Evolutionary conservation across 2,113 vertebrate species (phyloP), one percentile per base, ranked within the genome.

Genomic region (Fulica atra): DNA sequence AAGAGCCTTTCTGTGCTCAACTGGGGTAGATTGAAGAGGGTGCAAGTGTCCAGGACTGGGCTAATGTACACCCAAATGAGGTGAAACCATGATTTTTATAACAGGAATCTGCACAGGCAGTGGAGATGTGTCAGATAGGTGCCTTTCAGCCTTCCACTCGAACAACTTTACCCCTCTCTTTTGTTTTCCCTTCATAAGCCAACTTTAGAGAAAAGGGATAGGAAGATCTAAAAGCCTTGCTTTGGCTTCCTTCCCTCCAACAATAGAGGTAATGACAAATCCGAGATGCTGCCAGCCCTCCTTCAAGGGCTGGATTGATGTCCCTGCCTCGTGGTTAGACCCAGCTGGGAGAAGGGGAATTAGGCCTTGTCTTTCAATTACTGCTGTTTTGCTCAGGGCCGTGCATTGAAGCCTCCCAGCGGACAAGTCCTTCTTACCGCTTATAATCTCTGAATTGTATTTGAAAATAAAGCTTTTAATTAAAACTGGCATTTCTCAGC

Each of bases 401-500:
- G 11, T 88, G 17, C 94, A 56, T 1, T 31, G 95, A 94, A 95
- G 92, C 90, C 82, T 97, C 96, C 95, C 92, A 88, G 94, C 2
- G 92, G 95, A 97, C 76, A 77, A 96, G 88, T 94, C 93, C 95
- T 95, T 92, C 93, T 94, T 40, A 15, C 71, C 4, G 46, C 94
- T 88, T 94, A 63, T 88, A 89, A 97, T 96, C 94, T 96, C 92
- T 16, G 93, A 92, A 92, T 95, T 96, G 95, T 93, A 83, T 95
- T 93, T 97, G 96, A 94, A 97, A 97, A 97, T 90, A 96, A 96
- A 97, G 95, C 95, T 97, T 97, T 97, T 96, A 96, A 97, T 97
- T 97, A 97, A 97, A 97, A 95, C 92, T 94, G 95, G 95, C 95
- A 2, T 96, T 97, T 95, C 96, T 93, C 92, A 94, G 95, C 95